Base-by-base conservation (phyloP, 1,140 invertebrate genomes). In the Vanessa tameamea region DNA sequence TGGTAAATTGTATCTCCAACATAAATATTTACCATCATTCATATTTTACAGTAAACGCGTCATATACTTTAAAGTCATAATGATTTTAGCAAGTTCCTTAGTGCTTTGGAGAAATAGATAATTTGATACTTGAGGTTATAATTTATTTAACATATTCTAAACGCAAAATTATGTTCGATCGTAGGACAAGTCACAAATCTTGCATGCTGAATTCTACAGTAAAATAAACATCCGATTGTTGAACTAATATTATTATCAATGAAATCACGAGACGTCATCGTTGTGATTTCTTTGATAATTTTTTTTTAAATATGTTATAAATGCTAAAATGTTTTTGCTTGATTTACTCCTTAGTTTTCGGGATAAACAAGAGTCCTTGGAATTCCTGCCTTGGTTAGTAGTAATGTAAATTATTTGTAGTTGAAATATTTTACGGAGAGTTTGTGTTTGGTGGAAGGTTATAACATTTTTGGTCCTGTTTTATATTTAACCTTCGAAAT, bases 301-400 rank as follows among this genome's bases (percentile, higher is more conserved):
- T 55, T 55, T 74, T 55, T 69, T 57, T 26, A 57, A 59, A 48
- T 64, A 57, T 57, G 7, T 74, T 48, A 63, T 75, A 78, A 79
- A 70, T 84, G 84, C 83, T 86, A 84, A 86, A 85, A 79, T 81
- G 77, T 86, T 78, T 43, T 43, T 88, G 84, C 86, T 89, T 90
- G 82, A 84, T 88, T 91, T 91, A 88, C 88, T 91, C 85, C 85
- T 85, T 95, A 95, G 95, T 95, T 95, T 94, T 94, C 94, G 95
- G 94, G 95, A 95, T 94, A 95, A 95, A 93, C 93, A 93, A 93
- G 95, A 95, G 90, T 92, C 93, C 82, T 94, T 95, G 95, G 95
- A 95, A 92, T 95, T 95, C 94, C 93, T 95, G 88, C 95, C 95
- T 94, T 95, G 95, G 95, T 95, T 94, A 95, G 95, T 95, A 95